Evolutionary conservation across 2,797 vertebrate genomes (phyloP).

Genomic region (Diplodus puntazzo): DNA sequence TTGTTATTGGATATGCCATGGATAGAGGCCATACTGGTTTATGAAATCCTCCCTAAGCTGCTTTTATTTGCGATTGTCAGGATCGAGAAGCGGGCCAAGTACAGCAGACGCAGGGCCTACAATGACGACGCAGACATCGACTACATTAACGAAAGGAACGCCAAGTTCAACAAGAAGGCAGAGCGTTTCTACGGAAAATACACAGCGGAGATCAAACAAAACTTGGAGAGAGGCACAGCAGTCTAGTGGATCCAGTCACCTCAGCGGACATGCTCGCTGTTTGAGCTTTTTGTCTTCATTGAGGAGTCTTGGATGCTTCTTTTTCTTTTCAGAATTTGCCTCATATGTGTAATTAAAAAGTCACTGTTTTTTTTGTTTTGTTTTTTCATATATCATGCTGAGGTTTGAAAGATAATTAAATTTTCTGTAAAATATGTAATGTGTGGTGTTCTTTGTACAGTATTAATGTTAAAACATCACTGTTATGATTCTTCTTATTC

Average conservation of each 20-base stretch:
- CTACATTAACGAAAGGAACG: slow-evolving; percentile 98
- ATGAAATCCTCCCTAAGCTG: slow-evolving; percentile 46
- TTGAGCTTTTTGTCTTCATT: slow-evolving; percentile 1
- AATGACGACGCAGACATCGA: slow-evolving; percentile 97
- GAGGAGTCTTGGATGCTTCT: not conserved
- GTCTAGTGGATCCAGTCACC: slow-evolving; percentile 81
- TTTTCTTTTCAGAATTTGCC: not conserved
- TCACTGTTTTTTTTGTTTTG: not conserved
- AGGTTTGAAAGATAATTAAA: not conserved
- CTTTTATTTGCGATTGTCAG: slow-evolving; percentile 79
- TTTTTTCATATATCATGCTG: not conserved
- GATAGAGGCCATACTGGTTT: slow-evolving; percentile 34
- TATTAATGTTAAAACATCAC: slow-evolving; percentile 26
- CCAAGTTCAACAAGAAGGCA: slow-evolving; percentile 99
- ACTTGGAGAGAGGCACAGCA: slow-evolving; percentile 96
- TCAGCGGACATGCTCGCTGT: not conserved
- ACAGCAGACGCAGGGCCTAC: slow-evolving; percentile 94
- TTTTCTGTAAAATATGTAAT: slow-evolving; percentile 12
- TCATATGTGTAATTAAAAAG: not conserved
- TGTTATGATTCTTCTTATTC: slow-evolving; percentile 8
- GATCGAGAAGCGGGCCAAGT: slow-evolving; percentile 95
- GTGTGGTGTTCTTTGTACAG: slow-evolving; percentile 49
- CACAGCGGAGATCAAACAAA: slow-evolving; percentile 98
- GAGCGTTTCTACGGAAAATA: slow-evolving; percentile 99
- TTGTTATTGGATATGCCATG: slow-evolving; percentile 61